phyloP scores from a whole-genome alignment of 2,113 vertebrate species.

The Leucosticte australis region DNA sequence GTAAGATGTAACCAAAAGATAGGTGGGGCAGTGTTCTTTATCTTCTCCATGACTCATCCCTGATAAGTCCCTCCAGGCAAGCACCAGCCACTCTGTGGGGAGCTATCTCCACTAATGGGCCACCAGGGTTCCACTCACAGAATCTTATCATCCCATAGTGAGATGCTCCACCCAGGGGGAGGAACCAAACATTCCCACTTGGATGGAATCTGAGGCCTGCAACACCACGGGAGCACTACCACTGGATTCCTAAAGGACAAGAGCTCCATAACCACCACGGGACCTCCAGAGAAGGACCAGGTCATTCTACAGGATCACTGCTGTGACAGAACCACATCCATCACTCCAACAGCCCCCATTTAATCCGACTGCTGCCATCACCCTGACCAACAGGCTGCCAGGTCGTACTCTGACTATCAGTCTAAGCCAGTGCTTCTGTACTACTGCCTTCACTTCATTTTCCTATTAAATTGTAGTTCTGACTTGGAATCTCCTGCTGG shows the following conservation, averaged over 20 bases:
- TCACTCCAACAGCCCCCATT: neutral
- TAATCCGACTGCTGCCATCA: fast-evolving
- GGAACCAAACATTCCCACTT: neutral
- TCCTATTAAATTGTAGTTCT: neutral
- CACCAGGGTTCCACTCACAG: fast-evolving
- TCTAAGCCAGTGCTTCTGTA: neutral
- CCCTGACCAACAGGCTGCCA: neutral
- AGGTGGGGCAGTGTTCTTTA: neutral
- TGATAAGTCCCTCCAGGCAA: neutral
- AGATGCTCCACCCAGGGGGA: neutral
- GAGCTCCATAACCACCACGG: neutral
- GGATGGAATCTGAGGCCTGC: neutral
- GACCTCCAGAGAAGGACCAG: neutral
- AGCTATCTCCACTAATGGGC: neutral
- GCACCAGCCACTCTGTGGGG: neutral
- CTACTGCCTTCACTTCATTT: neutral
- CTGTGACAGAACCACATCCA: neutral
- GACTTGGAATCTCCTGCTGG: neutral
- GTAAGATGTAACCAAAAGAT: neutral
- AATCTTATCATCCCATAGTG: neutral
- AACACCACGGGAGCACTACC: neutral
- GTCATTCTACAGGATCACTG: neutral
- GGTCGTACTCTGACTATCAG: neutral
- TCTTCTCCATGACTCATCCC: neutral
- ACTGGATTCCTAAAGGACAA: neutral